A percentile compares a stretch with the other conserved stretches of the same genome.
These are phyloP conservation scores for Zeuzera pyrina DNA, from an alignment of 2,888 invertebrate species.

Conservation along the genomic window DNA sequence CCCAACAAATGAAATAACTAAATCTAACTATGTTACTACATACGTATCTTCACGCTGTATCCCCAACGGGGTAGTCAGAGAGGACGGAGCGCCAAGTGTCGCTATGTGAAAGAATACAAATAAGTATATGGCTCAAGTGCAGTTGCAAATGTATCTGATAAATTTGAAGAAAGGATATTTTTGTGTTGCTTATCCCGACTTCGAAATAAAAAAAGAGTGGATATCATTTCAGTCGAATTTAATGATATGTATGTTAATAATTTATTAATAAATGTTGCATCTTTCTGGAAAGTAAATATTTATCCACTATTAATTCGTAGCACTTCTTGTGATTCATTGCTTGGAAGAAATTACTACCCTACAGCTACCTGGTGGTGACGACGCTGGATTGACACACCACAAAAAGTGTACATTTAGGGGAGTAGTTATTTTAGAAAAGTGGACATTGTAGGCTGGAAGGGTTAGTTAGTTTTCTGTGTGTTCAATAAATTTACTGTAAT, in stretches of 20 bases:
- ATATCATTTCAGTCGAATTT: conserved; percentile 2
- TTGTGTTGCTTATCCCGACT: conserved; percentile 3
- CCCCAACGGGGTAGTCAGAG: too few relatives aligned
- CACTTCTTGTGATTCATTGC: too few relatives aligned
- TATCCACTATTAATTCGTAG: conserved; percentile 1
- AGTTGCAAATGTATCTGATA: conserved; percentile 9
- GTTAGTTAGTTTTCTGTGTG: too few relatives aligned
- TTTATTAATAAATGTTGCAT: conserved; percentile 1
- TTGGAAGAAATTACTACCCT: too few relatives aligned
- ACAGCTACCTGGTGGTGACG: too few relatives aligned
- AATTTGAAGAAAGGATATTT: conserved; percentile 3
- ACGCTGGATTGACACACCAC: too few relatives aligned
- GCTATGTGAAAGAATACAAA: not conserved
- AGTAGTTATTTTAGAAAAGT: too few relatives aligned
- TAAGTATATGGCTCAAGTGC: conserved; percentile 1
- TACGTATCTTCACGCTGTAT: too few relatives aligned
- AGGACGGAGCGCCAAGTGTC: too few relatives aligned
- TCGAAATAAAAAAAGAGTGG: conserved; percentile 1
- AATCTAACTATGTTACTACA: conserved; percentile 2
- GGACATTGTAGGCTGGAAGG: too few relatives aligned
- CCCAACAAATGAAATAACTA: conserved; percentile 7
- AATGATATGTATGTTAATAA: not conserved
- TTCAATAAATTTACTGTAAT: too few relatives aligned
- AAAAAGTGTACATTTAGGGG: too few relatives aligned
- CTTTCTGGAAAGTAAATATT: conserved; percentile 1